A percentile compares a stretch with the other conserved stretches of the same genome.
Conservation (phyloP, 2,113 vertebrate species). For the Collichthys lucidus region DNA sequence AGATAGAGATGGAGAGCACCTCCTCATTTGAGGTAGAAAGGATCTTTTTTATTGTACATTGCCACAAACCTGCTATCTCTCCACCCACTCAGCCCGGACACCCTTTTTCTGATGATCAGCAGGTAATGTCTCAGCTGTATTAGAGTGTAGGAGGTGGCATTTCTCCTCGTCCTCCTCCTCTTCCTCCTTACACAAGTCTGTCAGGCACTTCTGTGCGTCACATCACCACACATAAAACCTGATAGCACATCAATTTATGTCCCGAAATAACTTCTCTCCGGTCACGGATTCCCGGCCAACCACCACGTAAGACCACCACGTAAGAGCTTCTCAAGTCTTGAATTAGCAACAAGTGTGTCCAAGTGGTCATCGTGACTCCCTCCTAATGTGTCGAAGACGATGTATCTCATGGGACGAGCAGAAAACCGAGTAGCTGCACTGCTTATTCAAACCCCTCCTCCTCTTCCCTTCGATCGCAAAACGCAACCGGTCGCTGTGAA, state of each 20-base stretch:
- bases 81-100: background rate
- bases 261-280: conserved; percentile 37
- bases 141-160: conserved; percentile 39
- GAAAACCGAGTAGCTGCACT: conserved; percentile 12
- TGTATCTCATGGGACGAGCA: conserved; percentile 3
- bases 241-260: conserved; percentile 55
- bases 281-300: conserved; percentile 9
- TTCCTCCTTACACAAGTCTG: conserved; percentile 36
- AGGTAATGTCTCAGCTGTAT: conserved; percentile 38
- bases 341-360: conserved; percentile 67
- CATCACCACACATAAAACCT: conserved; percentile 17
- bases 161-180: conserved; percentile 27
- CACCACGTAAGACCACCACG: background rate
- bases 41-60: conserved; percentile 18
- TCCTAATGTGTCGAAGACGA: conserved; percentile 54
- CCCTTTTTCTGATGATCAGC: conserved; percentile 14
- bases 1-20: background rate
- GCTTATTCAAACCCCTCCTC: conserved; percentile 33
- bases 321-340: conserved; percentile 49
- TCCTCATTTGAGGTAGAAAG: conserved; percentile 19
- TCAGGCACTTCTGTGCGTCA: conserved; percentile 23
- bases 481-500: conserved; percentile 17
- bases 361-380: conserved; percentile 43
- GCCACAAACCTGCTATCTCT: conserved; percentile 3
- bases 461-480: conserved; percentile 21